Base-by-base conservation (phyloP, 2,888 invertebrate genomes). In the Pyrochroa serraticornis region DNA sequence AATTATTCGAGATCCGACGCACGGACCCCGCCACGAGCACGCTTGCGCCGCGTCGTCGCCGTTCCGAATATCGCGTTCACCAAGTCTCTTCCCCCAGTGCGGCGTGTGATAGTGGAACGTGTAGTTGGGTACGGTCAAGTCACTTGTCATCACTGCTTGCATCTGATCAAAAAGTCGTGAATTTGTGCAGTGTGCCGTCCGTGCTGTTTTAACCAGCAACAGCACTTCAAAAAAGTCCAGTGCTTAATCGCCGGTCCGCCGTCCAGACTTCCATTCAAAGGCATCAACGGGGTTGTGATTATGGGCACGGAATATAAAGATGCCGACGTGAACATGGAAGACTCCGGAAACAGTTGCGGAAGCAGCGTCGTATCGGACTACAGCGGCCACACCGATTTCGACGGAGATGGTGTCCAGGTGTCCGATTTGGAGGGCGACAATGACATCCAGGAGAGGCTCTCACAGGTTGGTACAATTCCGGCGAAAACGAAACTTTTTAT, bases 381-480 rank as follows among this genome's bases (percentile, higher is more conserved):
- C 62, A 77, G 77, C 65, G 75, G 76, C 37, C 73, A 73, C 56
- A 71, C 72, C 42, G 85, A 84, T 67, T 84, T 84, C 42, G 84
- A 85, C 69, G 84, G 83, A 53, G 85, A 85, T 49, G 77, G 77
- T 55, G 82, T 84, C 52, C 83, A 84, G 76, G 83, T 84, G 6
- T 84, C 85, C 67, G 84, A 84, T 69, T 79, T 84, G 35, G 84
- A 78, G 56, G 69, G 80, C 36, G 85, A 85, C 56, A 82, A 82
- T 72, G 84, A 84, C 70, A 82, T 82, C 9, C 83, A 72, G 60
- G 68, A 70, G 62, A 75, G 74, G 58, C 70, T 75, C 58, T 69
- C 75, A 71, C 77, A 80, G 79, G 79, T 77, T 67, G 49, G 68
- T 65, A 38, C 30, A 32, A 7, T 6, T 22, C 22, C 22, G 22